These are phyloP conservation scores for Argyrosomus japonicus DNA, from an alignment of 2,113 vertebrate genomes.

Conservation along the genomic window DNA sequence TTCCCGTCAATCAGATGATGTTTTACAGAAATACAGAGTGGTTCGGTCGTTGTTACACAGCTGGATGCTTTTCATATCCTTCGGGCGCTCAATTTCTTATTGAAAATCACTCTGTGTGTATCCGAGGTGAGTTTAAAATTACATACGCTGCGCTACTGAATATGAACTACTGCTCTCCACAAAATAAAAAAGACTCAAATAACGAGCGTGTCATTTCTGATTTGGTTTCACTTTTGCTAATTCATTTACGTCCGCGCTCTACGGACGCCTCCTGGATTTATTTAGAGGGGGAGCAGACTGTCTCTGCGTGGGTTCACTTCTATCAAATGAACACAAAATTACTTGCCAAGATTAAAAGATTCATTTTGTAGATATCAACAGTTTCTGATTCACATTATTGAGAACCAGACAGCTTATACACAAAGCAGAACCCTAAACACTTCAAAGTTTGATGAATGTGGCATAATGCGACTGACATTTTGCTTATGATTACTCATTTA, in stretches of 20 bases:
- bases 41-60: conserved; percentile 30
- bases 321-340: conserved; percentile 41
- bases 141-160: neutral
- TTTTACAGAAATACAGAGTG: conserved; percentile 13
- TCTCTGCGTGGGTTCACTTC: conserved; percentile 29
- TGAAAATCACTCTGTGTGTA: conserved; percentile 21
- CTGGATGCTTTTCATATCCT: conserved; percentile 41
- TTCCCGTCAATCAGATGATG: conserved; percentile 41
- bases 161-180: conserved; percentile 6
- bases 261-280: conserved; percentile 3
- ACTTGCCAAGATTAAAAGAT: conserved; percentile 32
- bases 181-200: conserved; percentile 24
- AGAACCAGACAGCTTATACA: conserved; percentile 23
- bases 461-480: neutral
- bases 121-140: conserved; percentile 26
- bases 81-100: neutral
- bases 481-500: no score
- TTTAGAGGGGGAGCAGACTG: neutral
- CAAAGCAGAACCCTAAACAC: conserved; percentile 21
- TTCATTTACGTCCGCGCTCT: conserved; percentile 21
- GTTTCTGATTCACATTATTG: neutral
- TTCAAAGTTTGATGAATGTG: conserved; percentile 23
- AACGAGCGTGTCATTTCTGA: conserved; percentile 10
- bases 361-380: conserved; percentile 12
- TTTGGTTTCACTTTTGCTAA: conserved; percentile 26